These are phyloP conservation scores for Nebria ingens DNA, from an alignment of 1,140 invertebrate genomes.

Conservation along the genomic window DNA sequence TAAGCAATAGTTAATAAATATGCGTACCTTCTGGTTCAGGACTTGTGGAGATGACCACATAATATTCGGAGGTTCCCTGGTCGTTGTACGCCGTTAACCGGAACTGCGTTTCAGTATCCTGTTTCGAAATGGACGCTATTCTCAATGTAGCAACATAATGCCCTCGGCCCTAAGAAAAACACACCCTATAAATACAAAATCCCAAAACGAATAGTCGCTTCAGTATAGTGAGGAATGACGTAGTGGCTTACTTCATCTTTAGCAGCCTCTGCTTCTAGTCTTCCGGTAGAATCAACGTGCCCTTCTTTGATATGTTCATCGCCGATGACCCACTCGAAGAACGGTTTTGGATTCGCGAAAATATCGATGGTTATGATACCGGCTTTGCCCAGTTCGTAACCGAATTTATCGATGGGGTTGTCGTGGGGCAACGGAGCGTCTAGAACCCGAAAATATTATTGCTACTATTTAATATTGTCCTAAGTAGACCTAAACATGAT, in stretches of 20 bases:
- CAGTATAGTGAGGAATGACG: background rate
- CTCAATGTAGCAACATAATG: constrained; percentile 52
- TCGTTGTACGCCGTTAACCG: constrained; percentile 52
- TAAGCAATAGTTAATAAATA: too few relatives aligned
- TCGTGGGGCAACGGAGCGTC: constrained; percentile 46
- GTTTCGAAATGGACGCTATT: constrained; percentile 55
- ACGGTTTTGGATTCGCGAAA: constrained; percentile 54
- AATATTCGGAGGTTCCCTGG: constrained; percentile 49
- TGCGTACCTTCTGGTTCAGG: constrained; percentile 54
- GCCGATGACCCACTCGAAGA: constrained; percentile 52
- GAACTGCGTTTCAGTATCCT: constrained; percentile 61
- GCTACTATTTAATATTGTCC: too few relatives aligned
- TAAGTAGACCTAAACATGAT: too few relatives aligned
- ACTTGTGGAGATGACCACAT: constrained; percentile 55
- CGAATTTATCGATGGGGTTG: constrained; percentile 50
- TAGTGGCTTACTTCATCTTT: constrained; percentile 39
- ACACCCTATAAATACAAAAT: background rate
- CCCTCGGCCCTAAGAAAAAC: constrained; percentile 44
- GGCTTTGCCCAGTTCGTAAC: constrained; percentile 53
- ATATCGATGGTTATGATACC: constrained; percentile 58
- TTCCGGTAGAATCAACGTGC: constrained; percentile 36
- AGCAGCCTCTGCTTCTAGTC: constrained; percentile 38
- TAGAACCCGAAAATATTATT: too few relatives aligned
- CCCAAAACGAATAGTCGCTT: background rate
- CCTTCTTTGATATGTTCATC: constrained; percentile 45